phyloP scores from a whole-genome alignment of 2,797 vertebrate species.

The Poliocrania exsul region DNA sequence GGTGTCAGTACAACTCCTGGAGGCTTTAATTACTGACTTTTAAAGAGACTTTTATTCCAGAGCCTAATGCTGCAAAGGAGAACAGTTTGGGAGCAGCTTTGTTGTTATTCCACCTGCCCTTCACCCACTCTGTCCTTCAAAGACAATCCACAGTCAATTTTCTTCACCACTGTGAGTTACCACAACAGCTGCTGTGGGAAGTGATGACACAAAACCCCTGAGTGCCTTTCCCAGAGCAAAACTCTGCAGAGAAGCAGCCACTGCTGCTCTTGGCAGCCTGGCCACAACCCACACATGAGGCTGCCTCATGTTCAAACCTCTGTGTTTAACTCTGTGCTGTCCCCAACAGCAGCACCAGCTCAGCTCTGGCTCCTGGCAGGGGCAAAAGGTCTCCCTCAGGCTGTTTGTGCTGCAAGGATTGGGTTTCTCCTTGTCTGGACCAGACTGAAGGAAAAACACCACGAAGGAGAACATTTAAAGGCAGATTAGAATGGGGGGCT shows the following conservation, averaged over 20 bases:
- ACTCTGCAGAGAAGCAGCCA: background rate
- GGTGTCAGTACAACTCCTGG: background rate
- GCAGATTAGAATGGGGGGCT: background rate
- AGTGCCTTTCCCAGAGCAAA: background rate
- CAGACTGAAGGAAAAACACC: background rate
- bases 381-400: background rate
- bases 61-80: background rate
- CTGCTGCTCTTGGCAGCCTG: background rate
- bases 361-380: background rate
- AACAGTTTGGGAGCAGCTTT: background rate
- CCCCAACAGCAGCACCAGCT: background rate
- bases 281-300: background rate
- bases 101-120: background rate
- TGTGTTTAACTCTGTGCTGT: accelerated
- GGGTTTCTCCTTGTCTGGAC: background rate
- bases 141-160: background rate
- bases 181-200: background rate
- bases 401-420: background rate
- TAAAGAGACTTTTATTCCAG: background rate
- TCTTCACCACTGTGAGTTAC: background rate
- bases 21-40: background rate
- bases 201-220: background rate
- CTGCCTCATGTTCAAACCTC: accelerated
- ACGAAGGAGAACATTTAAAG: background rate
- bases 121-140: background rate